These are phyloP conservation scores for Scotopteryx bipunctaria DNA, from an alignment of 2,888 invertebrate species.

Conservation along the genomic window DNA sequence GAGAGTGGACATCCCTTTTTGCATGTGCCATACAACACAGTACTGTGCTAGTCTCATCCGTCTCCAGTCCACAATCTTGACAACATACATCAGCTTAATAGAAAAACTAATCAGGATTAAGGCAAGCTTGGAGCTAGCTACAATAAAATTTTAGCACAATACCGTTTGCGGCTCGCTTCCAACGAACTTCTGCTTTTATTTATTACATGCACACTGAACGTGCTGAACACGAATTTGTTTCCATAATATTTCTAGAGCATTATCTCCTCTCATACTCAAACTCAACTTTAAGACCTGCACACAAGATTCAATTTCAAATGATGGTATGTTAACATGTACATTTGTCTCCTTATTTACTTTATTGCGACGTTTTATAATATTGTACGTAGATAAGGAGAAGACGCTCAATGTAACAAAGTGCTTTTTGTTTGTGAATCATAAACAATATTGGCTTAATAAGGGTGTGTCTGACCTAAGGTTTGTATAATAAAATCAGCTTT, in stretches of 20 bases:
- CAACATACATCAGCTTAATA: not conserved
- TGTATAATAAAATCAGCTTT: conserved; percentile 24
- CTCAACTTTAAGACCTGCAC: conserved; percentile 42
- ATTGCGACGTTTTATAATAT: conserved; percentile 82
- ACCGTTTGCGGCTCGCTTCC: conserved; percentile 66
- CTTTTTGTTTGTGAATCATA: conserved; percentile 61
- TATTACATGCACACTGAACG: conserved; percentile 79
- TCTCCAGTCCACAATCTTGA: not conserved
- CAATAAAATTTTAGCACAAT: conserved; percentile 71
- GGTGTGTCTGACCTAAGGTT: conserved; percentile 33
- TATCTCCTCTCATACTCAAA: conserved; percentile 53
- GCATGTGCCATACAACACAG: too few species aligned
- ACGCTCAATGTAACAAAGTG: conserved; percentile 68
- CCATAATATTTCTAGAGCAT: conserved; percentile 79
- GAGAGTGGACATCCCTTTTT: too few species aligned
- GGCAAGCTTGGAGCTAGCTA: not conserved
- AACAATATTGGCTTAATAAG: conserved; percentile 43
- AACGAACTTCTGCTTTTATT: conserved; percentile 71
- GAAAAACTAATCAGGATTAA: conserved; percentile 5
- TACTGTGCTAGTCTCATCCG: too few species aligned
- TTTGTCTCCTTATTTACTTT: conserved; percentile 79
- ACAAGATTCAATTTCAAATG: conserved; percentile 49
- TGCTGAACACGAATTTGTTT: conserved; percentile 82
- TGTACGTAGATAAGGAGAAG: conserved; percentile 75
- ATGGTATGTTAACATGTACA: conserved; percentile 51